phyloP scores from a whole-genome alignment of 2,113 vertebrate species.

The Albula glossodonta region DNA sequence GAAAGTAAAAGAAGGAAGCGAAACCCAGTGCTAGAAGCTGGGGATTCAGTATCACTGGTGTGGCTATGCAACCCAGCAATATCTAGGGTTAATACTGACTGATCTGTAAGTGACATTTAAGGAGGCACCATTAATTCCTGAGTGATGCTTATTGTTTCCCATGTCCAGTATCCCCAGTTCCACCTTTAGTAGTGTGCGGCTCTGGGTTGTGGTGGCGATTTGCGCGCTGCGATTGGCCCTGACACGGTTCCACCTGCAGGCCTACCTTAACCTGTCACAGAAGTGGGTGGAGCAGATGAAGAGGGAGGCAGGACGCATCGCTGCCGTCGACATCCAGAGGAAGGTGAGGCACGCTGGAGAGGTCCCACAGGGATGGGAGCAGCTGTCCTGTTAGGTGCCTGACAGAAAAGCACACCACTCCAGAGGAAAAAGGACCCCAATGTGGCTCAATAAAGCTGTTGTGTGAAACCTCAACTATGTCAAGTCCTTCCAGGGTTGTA shows the following conservation, averaged over 20 bases:
- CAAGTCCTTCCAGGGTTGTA: too few relatives aligned
- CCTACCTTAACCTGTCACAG: conserved; percentile 87
- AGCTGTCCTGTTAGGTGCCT: too few relatives aligned
- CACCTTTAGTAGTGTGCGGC: conserved; percentile 76
- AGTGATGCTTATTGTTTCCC: background rate
- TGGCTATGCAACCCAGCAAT: too few relatives aligned
- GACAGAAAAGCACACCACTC: too few relatives aligned
- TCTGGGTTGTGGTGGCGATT: conserved; percentile 79
- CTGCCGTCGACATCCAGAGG: conserved; percentile 84
- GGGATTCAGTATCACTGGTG: too few relatives aligned
- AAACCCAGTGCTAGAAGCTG: too few relatives aligned
- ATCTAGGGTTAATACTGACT: too few relatives aligned
- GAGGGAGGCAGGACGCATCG: conserved; percentile 83
- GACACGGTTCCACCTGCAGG: conserved; percentile 86
- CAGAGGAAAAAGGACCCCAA: too few relatives aligned
- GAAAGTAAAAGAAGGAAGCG: too few relatives aligned
- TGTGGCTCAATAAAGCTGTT: too few relatives aligned
- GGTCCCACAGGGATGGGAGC: too few relatives aligned
- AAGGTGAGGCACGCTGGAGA: conserved; percentile 57
- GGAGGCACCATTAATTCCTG: background rate
- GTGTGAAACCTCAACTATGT: too few relatives aligned
- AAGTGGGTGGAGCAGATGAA: conserved; percentile 87
- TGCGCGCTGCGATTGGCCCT: conserved; percentile 77
- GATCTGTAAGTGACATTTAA: background rate
- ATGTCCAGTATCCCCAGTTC: conserved; percentile 75